Evolutionary conservation across 2,888 invertebrate species (phyloP).

Genomic region (Leptinotarsa juncta): DNA sequence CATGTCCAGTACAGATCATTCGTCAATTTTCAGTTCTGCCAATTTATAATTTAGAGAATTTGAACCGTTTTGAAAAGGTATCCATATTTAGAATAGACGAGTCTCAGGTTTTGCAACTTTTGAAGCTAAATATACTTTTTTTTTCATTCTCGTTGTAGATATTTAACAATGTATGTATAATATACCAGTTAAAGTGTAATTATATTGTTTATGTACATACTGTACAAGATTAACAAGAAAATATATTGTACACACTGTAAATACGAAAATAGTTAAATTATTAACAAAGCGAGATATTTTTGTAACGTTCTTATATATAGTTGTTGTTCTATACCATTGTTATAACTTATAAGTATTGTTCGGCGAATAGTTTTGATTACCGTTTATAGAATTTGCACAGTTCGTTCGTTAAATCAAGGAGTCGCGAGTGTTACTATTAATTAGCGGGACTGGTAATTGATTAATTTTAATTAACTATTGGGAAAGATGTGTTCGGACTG

Average conservation of each 20-base stretch:
- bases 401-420: background rate
- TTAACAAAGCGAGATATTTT: conserved; percentile 19
- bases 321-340: conserved; percentile 12
- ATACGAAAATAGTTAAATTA: conserved; percentile 3
- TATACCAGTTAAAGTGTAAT: conserved; percentile 1
- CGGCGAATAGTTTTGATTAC: background rate
- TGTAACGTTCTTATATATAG: conserved; percentile 9
- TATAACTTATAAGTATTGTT: background rate
- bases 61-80: background rate
- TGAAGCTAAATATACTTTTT: background rate
- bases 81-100: background rate
- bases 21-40: background rate
- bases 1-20: too few relatives aligned
- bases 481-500: background rate
- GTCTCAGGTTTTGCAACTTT: too few relatives aligned
- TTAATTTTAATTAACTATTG: background rate
- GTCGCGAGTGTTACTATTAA: conserved; percentile 9
- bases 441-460: conserved; percentile 6
- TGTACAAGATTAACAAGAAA: background rate
- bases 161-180: background rate
- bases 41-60: background rate
- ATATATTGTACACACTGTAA: conserved; percentile 14
- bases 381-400: conserved; percentile 1
- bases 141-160: background rate
- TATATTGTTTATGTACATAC: background rate